A percentile compares a stretch with the other conserved stretches of the same genome.
phyloP scores from a whole-genome alignment of 2,888 invertebrate species.

The Apodemia zela region DNA sequence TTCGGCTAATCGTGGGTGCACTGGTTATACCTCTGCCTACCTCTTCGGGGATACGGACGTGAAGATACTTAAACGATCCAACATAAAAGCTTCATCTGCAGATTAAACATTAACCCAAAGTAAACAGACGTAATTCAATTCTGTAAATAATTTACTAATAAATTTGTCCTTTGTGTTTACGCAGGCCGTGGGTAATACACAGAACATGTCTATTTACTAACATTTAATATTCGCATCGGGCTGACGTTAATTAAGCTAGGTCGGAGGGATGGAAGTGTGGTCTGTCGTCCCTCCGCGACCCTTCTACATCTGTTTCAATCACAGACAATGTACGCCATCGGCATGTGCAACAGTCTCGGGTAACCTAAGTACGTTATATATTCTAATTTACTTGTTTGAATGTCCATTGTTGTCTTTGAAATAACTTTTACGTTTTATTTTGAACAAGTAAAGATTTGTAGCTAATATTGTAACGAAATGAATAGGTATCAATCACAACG shows the following conservation, averaged over 20 bases:
- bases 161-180: conserved; percentile 21
- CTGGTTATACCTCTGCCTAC: too few relatives aligned
- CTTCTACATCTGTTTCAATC: conserved; percentile 28
- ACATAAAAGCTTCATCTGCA: background rate
- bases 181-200: conserved; percentile 25
- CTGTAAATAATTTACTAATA: conserved; percentile 28
- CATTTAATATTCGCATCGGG: conserved; percentile 71
- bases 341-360: conserved; percentile 22
- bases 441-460: background rate
- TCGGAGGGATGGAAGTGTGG: conserved; percentile 39
- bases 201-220: conserved; percentile 65
- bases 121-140: conserved; percentile 13
- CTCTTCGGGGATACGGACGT: too few relatives aligned
- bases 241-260: conserved; percentile 60
- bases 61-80: background rate
- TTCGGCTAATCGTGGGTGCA: too few relatives aligned
- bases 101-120: background rate
- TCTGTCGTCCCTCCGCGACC: conserved; percentile 24
- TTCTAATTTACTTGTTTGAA: background rate
- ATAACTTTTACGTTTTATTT: background rate
- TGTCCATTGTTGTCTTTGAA: background rate
- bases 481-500: too few relatives aligned
- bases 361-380: background rate
- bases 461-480: too few relatives aligned
- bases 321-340: conserved; percentile 22